Conservation (phyloP, 2,797 vertebrate genomes). For the Caiman crocodilus region DNA sequence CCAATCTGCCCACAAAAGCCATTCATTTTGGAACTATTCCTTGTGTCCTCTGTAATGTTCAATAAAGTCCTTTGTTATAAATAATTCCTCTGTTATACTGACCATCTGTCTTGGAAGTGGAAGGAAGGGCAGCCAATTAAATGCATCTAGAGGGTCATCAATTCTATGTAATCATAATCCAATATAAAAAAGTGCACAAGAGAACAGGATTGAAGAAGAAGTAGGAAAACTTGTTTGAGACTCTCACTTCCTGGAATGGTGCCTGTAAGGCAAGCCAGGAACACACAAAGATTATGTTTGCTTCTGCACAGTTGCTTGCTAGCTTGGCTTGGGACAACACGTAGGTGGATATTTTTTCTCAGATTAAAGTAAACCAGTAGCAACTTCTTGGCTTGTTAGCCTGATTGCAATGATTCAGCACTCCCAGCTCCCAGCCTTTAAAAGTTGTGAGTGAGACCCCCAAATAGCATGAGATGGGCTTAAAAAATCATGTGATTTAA, state of each 20-base stretch:
- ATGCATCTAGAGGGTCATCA: background rate
- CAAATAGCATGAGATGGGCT: background rate
- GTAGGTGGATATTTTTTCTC: slow-evolving; percentile 51
- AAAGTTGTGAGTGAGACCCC: background rate
- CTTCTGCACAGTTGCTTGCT: background rate
- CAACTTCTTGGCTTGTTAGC: background rate
- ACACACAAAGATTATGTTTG: background rate
- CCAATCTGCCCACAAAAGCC: background rate
- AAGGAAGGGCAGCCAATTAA: background rate
- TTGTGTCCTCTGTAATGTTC: slow-evolving; percentile 26
- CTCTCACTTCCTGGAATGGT: slow-evolving; percentile 3
- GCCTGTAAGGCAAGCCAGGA: slow-evolving; percentile 27
- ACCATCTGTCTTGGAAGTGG: background rate
- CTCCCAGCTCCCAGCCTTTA: background rate
- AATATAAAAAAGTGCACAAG: background rate
- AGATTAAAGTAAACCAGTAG: background rate
- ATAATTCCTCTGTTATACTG: slow-evolving; percentile 12
- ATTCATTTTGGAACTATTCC: background rate
- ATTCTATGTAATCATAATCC: slow-evolving; percentile 7
- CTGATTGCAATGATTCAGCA: background rate
- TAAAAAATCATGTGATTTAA: slow-evolving; percentile 36
- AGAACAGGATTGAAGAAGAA: background rate
- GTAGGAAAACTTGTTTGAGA: background rate
- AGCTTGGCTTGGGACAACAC: slow-evolving; percentile 62
- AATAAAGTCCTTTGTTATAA: slow-evolving; percentile 33